Evolutionary conservation across 2,888 invertebrate species (phyloP).

Genomic region (Frankliniella intonsa): DNA sequence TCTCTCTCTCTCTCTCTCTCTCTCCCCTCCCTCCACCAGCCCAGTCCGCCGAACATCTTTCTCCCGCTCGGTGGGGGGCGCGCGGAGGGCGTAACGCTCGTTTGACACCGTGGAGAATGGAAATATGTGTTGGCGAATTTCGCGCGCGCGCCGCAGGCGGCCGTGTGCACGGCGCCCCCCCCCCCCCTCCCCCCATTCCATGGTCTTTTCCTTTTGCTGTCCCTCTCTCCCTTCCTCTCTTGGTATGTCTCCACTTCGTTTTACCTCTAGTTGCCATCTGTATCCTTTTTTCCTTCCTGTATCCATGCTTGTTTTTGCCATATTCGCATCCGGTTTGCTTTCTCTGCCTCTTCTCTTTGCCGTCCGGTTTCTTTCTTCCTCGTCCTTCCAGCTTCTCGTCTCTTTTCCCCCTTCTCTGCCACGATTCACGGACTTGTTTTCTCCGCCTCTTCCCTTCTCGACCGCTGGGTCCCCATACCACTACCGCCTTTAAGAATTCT

Average conservation of each 20-base stretch:
- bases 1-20: too few relatives aligned
- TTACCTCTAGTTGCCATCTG: too few relatives aligned
- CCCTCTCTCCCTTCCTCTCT: not conserved
- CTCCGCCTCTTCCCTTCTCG: not conserved
- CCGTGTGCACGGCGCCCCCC: not conserved
- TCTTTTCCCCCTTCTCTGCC: not conserved
- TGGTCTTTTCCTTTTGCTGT: not conserved
- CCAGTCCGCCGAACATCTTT: slow-evolving; percentile 12
- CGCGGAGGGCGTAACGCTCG: not conserved
- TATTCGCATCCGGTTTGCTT: not conserved
- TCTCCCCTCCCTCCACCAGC: not conserved
- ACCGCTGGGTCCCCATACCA: not conserved
- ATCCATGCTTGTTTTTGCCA: too few relatives aligned
- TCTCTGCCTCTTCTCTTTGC: not conserved
- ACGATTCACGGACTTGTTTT: not conserved
- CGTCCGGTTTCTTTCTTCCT: not conserved
- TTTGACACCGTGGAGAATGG: slow-evolving; percentile 13
- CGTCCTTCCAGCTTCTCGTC: not conserved
- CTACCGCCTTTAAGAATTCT: not conserved
- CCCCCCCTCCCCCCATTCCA: not conserved
- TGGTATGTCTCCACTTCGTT: not conserved
- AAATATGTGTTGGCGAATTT: slow-evolving; percentile 25
- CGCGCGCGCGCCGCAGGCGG: not conserved
- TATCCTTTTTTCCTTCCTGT: too few relatives aligned
- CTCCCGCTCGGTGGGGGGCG: not conserved